Base-by-base conservation (phyloP, 2,113 vertebrate genomes). In the Hypocryptadius cinnamomeus region DNA sequence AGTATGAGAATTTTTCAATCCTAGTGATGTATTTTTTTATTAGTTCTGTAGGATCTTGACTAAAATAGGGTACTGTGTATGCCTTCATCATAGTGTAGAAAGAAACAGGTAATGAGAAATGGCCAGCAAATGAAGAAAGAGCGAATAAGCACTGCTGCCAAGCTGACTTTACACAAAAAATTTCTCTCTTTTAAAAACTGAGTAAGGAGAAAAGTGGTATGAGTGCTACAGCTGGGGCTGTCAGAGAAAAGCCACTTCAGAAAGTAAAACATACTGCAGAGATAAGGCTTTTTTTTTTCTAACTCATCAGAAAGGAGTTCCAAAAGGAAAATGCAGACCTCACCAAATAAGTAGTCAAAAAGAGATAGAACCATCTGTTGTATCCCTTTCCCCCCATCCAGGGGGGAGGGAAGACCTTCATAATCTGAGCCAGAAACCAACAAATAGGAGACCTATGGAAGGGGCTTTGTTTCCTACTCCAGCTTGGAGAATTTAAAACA, bases 171-270 rank as follows among this genome's bases (percentile, higher is more conserved):
- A 82, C 31, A 33, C 11, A 50, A 35, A 71, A 66, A 45, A 8
- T 13, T 5, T 13, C 4, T n/a, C 23, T 86, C 42, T 74, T 81
- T 76, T 73, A 48, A 88, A 94, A 94, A 87, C 48, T 66, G 77
- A 95, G 45, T 63, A 88, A 91, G 79, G 57, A 92, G 28, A 72
- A 92, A 88, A 84, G 40, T 89, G 50, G 66, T 60, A 89, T 0
- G 1, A 97, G 57, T 82, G 68, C 33, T 85, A 89, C 91, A 96
- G 95, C 87, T 95, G 88, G 83, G 31, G 47, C 24, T 94, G 91
- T 94, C 85, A 93, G 59, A 97, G 85, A 89, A 96, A 94, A 93
- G 57, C 44, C 77, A 92, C 93, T 93, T 97, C 91, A 96, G 72
- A 90, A 94, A 74, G 63, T 77, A 84, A 94, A 91, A 87, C 35